These are phyloP conservation scores for Rhynchotus rufescens DNA, from an alignment of 2,797 vertebrate species.

Conservation along the genomic window DNA sequence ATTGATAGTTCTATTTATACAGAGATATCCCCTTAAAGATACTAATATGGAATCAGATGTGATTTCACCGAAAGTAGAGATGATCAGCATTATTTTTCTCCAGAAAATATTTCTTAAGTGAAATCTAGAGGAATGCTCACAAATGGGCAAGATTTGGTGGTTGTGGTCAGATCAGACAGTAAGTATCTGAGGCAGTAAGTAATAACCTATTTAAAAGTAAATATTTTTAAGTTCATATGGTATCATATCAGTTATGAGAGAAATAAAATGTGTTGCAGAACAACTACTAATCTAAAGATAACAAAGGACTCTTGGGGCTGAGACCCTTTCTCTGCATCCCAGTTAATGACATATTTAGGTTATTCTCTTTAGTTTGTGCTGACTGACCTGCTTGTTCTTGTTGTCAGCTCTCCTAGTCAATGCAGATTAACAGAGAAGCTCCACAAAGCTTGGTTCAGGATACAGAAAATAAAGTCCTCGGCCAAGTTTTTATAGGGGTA, in stretches of 20 bases:
- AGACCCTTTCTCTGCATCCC: neutral
- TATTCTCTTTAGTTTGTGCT: neutral
- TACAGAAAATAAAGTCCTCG: neutral
- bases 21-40: neutral
- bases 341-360: neutral
- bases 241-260: neutral
- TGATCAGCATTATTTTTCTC: neutral
- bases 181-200: neutral
- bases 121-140: neutral
- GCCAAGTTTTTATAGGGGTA: neutral
- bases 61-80: neutral
- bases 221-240: accelerated
- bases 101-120: neutral
- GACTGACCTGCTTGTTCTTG: neutral
- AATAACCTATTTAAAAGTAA: neutral
- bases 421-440: neutral
- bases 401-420: neutral
- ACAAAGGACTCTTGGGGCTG: neutral
- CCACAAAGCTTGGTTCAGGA: neutral
- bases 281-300: neutral
- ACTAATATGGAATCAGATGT: neutral
- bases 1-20: neutral
- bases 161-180: neutral
- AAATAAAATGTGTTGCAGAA: conserved; percentile 2
- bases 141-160: neutral